Evolutionary conservation across 2,797 vertebrate species (phyloP).

Genomic region (Clarias fuscus): DNA sequence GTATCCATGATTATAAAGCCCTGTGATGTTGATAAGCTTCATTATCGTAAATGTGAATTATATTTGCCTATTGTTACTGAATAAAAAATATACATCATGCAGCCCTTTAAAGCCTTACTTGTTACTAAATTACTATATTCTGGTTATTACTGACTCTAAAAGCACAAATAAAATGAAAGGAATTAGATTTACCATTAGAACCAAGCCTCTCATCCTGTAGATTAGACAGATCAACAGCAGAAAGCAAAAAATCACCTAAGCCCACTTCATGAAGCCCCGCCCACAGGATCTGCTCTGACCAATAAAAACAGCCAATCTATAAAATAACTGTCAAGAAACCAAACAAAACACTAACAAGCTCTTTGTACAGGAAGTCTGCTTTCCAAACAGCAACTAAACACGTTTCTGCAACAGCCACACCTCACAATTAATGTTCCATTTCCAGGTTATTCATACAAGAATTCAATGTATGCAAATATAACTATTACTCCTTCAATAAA

Average conservation of each 20-base stretch:
- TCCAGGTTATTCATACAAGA: too few species aligned
- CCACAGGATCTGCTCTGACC: background rate
- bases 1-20: background rate
- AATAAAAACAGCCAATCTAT: background rate
- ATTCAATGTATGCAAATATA: background rate
- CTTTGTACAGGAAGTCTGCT: background rate
- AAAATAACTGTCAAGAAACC: background rate
- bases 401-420: background rate
- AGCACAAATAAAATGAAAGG: too few species aligned
- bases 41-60: too few species aligned
- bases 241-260: too few species aligned
- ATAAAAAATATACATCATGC: too few species aligned
- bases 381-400: background rate
- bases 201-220: too few species aligned
- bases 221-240: too few species aligned
- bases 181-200: too few species aligned
- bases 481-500: background rate
- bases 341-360: background rate
- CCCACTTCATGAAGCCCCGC: background rate
- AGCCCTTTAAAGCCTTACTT: too few species aligned
- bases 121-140: too few species aligned
- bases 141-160: too few species aligned
- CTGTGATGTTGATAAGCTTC: background rate
- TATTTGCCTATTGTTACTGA: too few species aligned
- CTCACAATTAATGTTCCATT: background rate